These are phyloP conservation scores for Sminthopsis crassicaudata DNA, from an alignment of 2,113 vertebrate genomes.

Conservation along the genomic window DNA sequence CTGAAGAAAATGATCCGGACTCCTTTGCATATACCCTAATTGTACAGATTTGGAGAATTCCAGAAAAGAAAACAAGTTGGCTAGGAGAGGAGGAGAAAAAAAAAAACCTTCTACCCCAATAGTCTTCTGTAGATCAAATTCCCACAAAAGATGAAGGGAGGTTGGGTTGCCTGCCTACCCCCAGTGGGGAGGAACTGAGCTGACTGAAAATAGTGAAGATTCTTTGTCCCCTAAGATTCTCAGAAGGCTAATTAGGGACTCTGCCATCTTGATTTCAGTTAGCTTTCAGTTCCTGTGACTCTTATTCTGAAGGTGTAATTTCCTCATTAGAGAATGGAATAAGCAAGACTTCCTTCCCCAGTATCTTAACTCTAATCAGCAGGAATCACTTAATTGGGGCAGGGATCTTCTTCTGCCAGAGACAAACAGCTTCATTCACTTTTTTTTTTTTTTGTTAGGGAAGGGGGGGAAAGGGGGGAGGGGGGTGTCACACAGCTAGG, in stretches of 20 bases:
- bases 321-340: slow-evolving; percentile 4
- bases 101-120: background rate
- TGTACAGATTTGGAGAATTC: background rate
- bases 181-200: background rate
- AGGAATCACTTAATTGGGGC: slow-evolving; percentile 69
- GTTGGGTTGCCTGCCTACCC: background rate
- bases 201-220: background rate
- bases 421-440: slow-evolving; percentile 7
- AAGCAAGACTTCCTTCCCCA: background rate
- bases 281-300: slow-evolving; percentile 19
- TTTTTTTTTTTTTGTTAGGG: too few relatives aligned
- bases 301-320: background rate
- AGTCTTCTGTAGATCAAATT: background rate
- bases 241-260: slow-evolving; percentile 67
- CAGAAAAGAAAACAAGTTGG: background rate
- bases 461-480: too few relatives aligned
- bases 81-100: background rate
- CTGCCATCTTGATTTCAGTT: slow-evolving; percentile 61
- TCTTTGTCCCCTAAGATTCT: background rate
- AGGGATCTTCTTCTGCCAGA: background rate
- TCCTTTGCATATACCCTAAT: background rate
- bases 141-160: background rate
- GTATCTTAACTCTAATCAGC: slow-evolving; percentile 33
- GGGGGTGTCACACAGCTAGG: too few relatives aligned
- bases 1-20: background rate